Evolutionary conservation across 1,140 invertebrate species (phyloP), one percentile per base, ranked within the genome.

Genomic region (Batillaria attramentaria): DNA sequence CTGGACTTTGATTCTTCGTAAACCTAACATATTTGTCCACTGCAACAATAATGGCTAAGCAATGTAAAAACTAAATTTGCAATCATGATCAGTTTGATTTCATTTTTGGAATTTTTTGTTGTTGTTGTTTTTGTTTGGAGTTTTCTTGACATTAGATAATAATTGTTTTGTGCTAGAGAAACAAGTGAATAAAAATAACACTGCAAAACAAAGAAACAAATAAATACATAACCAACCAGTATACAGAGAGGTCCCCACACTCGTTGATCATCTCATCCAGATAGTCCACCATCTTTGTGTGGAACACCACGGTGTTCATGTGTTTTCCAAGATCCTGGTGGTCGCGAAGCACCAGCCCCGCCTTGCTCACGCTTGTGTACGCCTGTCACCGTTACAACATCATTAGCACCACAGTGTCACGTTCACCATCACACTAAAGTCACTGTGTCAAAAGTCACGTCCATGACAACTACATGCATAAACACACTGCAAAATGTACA

Each of bases 261-360:
- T 99, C 98, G 3, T 96, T 95, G 78, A 99, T 92, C 88, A 99
- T 95, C 90, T 99, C 97, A 91, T 99, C 98, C n/a, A 99, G 92
- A 91, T 97, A 97, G 89, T 99, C 99, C 20, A 99, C 97, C 94
- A 99, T 97, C 91, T 98, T 98, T 0, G 98, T 97, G 89, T 99
- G 99, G 88, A 99, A 99, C 54, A 97, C 93, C 87, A 99, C 95
- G 18, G 96, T 98, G 90, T 99, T 99, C 91, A 99, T 84, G 77
- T 98, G 94, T 65, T 95, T 94, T 20, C 97, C 96, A 18, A 99
- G 90, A 84, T 97, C 95, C 85, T 94, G 93, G 84, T 98, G 95
- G 85, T 98, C 96, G n/a, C 94, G 93, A 3, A 99, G 93, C 87
- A 94, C 94, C 78, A 99, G 92, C 60, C 94, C 94, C 33, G 95